A percentile compares a stretch with the other conserved stretches of the same genome.
Conservation (phyloP, 1,140 invertebrate genomes). For the Drosophila pachea region DNA sequence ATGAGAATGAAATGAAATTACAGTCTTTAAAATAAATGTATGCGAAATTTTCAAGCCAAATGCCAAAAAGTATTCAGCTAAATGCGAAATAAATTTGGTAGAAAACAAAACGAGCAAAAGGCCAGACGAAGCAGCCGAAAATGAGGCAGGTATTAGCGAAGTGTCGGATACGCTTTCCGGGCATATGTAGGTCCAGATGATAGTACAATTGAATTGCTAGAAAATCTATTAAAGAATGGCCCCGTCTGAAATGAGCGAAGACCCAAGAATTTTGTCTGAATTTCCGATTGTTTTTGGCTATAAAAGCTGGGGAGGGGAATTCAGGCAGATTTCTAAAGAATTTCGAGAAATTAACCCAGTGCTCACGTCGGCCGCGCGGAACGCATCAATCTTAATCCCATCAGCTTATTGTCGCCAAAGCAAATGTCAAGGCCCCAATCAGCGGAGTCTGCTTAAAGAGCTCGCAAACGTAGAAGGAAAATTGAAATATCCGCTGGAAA, state of each 20-base stretch:
- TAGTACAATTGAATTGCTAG: background rate
- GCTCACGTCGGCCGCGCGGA: no score
- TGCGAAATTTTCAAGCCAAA: conserved; percentile 65
- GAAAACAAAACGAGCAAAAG: conserved; percentile 57
- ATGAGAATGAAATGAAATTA: conserved; percentile 73
- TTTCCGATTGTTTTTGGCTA: no score
- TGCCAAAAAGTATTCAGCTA: conserved; percentile 74
- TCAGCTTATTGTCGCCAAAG: background rate
- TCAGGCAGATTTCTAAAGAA: no score
- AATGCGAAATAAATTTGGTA: conserved; percentile 75
- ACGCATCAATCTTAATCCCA: background rate
- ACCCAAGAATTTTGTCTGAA: no score
- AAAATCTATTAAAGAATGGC: background rate
- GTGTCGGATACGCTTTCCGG: background rate
- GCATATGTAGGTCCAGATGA: background rate
- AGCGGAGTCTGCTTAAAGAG: background rate
- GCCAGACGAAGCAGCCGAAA: background rate
- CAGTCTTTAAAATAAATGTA: conserved; percentile 77
- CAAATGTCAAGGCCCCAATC: background rate
- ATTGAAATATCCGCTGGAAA: background rate
- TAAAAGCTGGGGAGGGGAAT: no score
- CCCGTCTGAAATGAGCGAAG: no score
- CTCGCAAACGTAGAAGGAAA: background rate
- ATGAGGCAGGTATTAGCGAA: background rate
- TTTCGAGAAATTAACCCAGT: no score